A percentile compares a stretch with the other conserved stretches of the same genome.
Evolutionary conservation across 2,797 vertebrate species (phyloP).

Genomic region (Sebastes trivittatus): DNA sequence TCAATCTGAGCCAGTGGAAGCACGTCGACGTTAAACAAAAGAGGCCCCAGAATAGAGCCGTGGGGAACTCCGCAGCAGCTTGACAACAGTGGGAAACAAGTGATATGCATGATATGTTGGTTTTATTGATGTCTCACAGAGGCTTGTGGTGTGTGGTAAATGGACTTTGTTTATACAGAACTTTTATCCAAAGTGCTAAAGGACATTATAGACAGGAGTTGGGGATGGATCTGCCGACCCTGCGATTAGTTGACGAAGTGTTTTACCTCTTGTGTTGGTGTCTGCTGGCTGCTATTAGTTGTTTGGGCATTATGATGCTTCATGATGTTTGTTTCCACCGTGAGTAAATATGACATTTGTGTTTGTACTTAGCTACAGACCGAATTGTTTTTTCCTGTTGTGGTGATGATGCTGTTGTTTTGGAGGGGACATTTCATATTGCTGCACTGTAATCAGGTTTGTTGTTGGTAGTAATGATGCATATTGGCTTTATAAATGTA

Average conservation of each 20-base stretch:
- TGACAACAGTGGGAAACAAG: background rate
- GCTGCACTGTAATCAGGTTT: slow-evolving; percentile 6
- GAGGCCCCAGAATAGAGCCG: background rate
- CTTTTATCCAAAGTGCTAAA: background rate
- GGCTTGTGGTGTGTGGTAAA: background rate
- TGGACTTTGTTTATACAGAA: background rate
- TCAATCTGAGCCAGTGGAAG: background rate
- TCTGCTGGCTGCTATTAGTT: background rate
- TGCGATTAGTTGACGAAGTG: background rate
- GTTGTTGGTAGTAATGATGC: slow-evolving; percentile 10
- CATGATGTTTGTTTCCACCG: slow-evolving; percentile 4
- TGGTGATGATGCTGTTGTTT: slow-evolving; percentile 6
- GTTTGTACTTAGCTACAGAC: background rate
- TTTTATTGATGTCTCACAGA: background rate
- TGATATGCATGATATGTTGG: background rate
- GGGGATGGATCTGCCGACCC: background rate
- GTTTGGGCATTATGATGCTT: background rate
- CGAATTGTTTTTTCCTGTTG: slow-evolving; percentile 14
- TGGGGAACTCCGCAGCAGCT: background rate
- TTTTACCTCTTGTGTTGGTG: background rate
- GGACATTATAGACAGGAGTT: background rate
- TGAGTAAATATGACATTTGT: background rate
- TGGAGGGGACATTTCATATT: slow-evolving; percentile 6
- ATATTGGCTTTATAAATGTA: slow-evolving; percentile 4
- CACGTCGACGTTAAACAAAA: background rate